Conservation (phyloP, 2,797 vertebrate species). For the Protonibea diacanthus region DNA sequence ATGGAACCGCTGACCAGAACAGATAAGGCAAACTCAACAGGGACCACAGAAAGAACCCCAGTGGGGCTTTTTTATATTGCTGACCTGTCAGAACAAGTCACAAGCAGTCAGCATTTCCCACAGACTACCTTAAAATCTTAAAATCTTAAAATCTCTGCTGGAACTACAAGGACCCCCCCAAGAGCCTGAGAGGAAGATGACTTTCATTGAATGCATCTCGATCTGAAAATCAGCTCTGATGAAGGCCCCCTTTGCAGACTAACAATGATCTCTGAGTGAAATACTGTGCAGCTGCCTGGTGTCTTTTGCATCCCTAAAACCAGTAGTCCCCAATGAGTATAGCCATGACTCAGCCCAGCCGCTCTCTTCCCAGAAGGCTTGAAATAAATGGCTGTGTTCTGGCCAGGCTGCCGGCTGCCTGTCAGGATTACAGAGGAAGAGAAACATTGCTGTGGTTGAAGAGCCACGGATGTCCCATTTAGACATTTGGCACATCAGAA, state of each 20-base stretch:
- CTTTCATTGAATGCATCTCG: background rate
- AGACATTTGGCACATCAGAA: slow-evolving; percentile 12
- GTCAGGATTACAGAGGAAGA: slow-evolving; percentile 35
- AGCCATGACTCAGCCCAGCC: slow-evolving; percentile 36
- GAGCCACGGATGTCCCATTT: slow-evolving; percentile 14
- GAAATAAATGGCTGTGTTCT: slow-evolving; percentile 51
- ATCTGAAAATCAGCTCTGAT: background rate
- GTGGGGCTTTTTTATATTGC: too few relatives aligned
- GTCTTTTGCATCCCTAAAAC: slow-evolving; percentile 1
- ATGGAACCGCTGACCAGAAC: too few relatives aligned
- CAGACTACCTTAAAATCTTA: background rate
- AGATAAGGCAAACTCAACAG: too few relatives aligned
- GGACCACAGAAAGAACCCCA: too few relatives aligned
- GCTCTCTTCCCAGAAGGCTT: slow-evolving; percentile 43
- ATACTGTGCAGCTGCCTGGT: background rate
- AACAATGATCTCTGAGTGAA: background rate
- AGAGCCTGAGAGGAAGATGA: background rate
- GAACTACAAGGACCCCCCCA: background rate
- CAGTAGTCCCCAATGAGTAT: background rate
- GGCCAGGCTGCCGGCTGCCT: slow-evolving; percentile 23
- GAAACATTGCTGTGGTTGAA: slow-evolving; percentile 18
- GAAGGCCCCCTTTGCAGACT: background rate
- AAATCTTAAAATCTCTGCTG: background rate
- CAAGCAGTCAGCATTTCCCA: too few relatives aligned
- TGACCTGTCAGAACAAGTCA: too few relatives aligned